phyloP scores from a whole-genome alignment of 2,888 invertebrate species.

The Acanthosepion lycidas region DNA sequence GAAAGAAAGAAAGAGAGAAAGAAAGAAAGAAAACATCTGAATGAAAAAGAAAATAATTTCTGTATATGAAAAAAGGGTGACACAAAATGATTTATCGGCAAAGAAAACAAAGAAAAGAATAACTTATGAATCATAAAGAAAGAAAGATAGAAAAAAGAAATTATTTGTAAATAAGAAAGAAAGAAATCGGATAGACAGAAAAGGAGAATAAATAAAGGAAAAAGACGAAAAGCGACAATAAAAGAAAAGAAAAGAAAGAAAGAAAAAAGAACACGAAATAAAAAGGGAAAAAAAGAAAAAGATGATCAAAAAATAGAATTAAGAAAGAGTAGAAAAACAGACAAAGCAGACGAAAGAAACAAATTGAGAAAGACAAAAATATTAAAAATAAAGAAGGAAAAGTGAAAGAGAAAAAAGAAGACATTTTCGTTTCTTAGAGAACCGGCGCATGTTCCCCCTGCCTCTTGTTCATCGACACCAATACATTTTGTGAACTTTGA shows the following conservation, averaged over 20 bases:
- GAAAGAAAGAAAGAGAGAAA: background rate
- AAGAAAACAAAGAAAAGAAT: background rate
- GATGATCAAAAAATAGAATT: background rate
- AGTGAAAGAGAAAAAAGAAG: too few relatives aligned
- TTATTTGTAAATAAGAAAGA: background rate
- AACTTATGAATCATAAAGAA: background rate
- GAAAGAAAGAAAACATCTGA: too few relatives aligned
- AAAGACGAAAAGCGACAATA: background rate
- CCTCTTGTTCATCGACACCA: too few relatives aligned
- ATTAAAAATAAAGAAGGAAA: too few relatives aligned
- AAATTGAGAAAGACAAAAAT: too few relatives aligned
- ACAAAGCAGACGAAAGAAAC: too few relatives aligned
- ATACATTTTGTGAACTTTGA: background rate
- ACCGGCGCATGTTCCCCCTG: too few relatives aligned
- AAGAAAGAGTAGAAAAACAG: background rate
- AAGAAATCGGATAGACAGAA: background rate
- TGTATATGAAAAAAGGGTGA: too few relatives aligned
- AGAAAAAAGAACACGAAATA: background rate
- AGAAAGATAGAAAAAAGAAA: background rate
- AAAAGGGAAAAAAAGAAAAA: background rate
- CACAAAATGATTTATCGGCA: too few relatives aligned
- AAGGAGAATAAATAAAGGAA: background rate
- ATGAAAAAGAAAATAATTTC: too few relatives aligned
- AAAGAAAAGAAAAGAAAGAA: background rate
- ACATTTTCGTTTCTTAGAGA: too few relatives aligned